These are phyloP conservation scores for Penaeus chinensis DNA, from an alignment of 1,140 invertebrate species.

Conservation along the genomic window DNA sequence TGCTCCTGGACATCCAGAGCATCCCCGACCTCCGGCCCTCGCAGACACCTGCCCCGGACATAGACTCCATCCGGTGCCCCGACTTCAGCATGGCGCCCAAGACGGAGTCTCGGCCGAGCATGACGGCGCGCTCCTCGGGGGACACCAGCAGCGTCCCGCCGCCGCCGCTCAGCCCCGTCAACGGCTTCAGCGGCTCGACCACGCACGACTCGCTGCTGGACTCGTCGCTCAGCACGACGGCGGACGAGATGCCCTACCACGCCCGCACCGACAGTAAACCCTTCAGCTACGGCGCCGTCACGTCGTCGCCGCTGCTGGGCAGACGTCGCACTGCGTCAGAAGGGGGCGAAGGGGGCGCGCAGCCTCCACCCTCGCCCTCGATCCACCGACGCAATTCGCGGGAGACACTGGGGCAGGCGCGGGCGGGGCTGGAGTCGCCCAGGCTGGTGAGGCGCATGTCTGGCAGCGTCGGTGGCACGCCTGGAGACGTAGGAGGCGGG, in stretches of 20 bases:
- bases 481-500: slow-evolving; percentile 6
- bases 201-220: slow-evolving; percentile 55
- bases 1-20: slow-evolving; percentile 84
- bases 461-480: slow-evolving; percentile 57
- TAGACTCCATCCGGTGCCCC: slow-evolving; percentile 65
- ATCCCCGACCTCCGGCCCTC: slow-evolving; percentile 74
- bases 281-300: slow-evolving; percentile 78
- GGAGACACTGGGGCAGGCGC: slow-evolving; percentile 57
- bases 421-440: slow-evolving; percentile 75
- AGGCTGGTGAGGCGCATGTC: slow-evolving; percentile 74
- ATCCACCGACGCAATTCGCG: slow-evolving; percentile 63
- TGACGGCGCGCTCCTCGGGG: not conserved
- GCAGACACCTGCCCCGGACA: slow-evolving; percentile 64
- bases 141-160: slow-evolving; percentile 7
- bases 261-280: slow-evolving; percentile 82
- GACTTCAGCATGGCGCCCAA: slow-evolving; percentile 56
- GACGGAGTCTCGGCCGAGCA: slow-evolving; percentile 28
- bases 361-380: slow-evolving; percentile 67
- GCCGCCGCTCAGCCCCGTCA: slow-evolving; percentile 42
- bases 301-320: slow-evolving; percentile 58
- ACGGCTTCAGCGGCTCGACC: slow-evolving; percentile 56
- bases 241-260: slow-evolving; percentile 77
- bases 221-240: slow-evolving; percentile 54
- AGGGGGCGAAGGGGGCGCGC: slow-evolving; percentile 69
- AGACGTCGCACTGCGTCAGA: slow-evolving; percentile 56